Evolutionary conservation across 2,888 invertebrate species (phyloP), one percentile per base, ranked within the genome.

Genomic region (Amorpha juglandis): DNA sequence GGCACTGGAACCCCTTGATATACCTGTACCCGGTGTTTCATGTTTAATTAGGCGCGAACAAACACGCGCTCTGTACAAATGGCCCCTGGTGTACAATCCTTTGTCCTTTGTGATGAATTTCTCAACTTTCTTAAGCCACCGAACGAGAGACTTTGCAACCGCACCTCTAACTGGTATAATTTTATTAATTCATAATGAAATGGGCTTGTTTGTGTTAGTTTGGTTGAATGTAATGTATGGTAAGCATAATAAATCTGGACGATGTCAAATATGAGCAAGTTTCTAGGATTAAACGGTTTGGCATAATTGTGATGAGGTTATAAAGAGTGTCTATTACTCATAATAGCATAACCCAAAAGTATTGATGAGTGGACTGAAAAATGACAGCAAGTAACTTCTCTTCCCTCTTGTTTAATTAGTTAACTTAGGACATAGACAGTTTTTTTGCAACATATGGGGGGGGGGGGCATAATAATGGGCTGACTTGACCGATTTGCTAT

Each of bases 11-110:
- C 80, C 83, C 75, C 77, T 78, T 77, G 82, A 75, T 81, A 75
- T 82, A 84, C 86, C 85, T 86, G 78, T 74, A 71, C 70, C 79
- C 81, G 81, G 74, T 79, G 86, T 82, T 87, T 78, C 84, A 81
- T 92, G 90, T 92, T 92, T 92, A 92, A 92, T 92, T 91, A 92
- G 91, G 91, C 89, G 88, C 79, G 89, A 89, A 88, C 90, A 92
- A 92, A 92, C 89, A 92, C 89, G 88, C 81, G 80, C 84, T 81
- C 78, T 86, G 87, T 84, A 81, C 87, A 89, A 91, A 92, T 90
- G 87, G 86, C 92, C 90, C 73, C 78, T 78, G 89, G 91, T 81
- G 75, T 70, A 74, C 71, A 73, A 67, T 82, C 91, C 91, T 92
- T 92, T 90, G 90, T 91, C 89, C 88, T 91, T 89, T 90, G 85